These are phyloP conservation scores for Pseudomyrmex concolor DNA, from an alignment of 1,140 invertebrate genomes.

Conservation along the genomic window DNA sequence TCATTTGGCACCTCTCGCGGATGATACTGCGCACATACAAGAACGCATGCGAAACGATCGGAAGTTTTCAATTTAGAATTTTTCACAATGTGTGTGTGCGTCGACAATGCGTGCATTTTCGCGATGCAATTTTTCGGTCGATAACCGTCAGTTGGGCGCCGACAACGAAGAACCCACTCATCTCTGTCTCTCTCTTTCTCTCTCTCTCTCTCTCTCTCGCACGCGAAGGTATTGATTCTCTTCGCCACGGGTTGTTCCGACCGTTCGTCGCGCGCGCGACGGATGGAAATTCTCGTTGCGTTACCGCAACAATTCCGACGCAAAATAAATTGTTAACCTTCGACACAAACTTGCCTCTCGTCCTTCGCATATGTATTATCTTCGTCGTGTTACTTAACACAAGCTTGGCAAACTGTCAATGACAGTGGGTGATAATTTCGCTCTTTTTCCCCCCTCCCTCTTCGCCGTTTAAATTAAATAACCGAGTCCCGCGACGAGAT, in stretches of 20 bases:
- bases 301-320: background rate
- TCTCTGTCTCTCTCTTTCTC: background rate
- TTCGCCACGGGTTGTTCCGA: constrained; percentile 43
- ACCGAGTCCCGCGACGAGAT: too few species aligned
- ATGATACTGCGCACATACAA: too few species aligned
- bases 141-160: constrained; percentile 61
- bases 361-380: constrained; percentile 10
- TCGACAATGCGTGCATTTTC: constrained; percentile 24
- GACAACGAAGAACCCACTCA: constrained; percentile 40
- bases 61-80: background rate
- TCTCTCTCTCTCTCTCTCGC: background rate
- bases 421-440: constrained; percentile 8
- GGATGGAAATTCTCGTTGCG: background rate
- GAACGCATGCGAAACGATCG: background rate
- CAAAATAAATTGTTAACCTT: background rate
- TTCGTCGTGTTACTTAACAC: constrained; percentile 23
- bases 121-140: constrained; percentile 60
- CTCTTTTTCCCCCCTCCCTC: background rate
- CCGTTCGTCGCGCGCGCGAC: constrained; percentile 43
- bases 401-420: constrained; percentile 31
- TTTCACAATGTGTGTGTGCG: background rate
- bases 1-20: background rate
- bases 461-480: too few species aligned
- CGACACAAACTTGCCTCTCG: background rate
- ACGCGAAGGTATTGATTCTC: constrained; percentile 73